Percentiles rank a stretch among this genome's conserved stretches.
These are phyloP conservation scores for Campylorhamphus procurvoides DNA, from an alignment of 2,113 vertebrate genomes.

Conservation along the genomic window DNA sequence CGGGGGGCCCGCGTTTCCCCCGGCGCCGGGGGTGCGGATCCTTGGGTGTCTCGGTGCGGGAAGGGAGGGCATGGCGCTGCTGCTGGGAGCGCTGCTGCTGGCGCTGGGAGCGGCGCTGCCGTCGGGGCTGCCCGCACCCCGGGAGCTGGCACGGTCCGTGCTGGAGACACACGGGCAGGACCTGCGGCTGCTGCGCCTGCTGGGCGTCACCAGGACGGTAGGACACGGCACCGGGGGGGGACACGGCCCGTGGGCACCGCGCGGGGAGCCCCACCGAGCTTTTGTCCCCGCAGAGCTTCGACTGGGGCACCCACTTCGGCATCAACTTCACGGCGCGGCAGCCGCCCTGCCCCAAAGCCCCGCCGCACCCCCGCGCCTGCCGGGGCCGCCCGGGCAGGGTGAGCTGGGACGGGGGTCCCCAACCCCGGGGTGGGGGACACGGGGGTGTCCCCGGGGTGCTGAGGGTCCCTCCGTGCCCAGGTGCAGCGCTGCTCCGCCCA, in stretches of 20 bases:
- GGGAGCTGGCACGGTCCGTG: background rate
- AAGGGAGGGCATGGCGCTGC: background rate
- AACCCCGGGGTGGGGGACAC: fast-evolving
- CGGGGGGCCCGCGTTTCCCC: background rate
- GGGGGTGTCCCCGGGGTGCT: background rate
- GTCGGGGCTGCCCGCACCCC: background rate
- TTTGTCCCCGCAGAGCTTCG: background rate
- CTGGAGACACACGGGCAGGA: constrained; percentile 44
- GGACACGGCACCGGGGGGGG: background rate
- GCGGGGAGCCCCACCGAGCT: background rate
- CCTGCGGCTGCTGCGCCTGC: constrained; percentile 41
- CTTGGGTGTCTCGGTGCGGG: no score
- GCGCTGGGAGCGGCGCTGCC: background rate
- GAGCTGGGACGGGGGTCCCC: background rate
- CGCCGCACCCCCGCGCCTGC: background rate
- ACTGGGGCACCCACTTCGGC: constrained; percentile 52
- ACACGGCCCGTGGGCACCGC: background rate
- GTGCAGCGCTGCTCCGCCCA: constrained; percentile 23
- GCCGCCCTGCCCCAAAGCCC: background rate
- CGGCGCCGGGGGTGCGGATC: background rate
- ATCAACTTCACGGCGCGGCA: constrained; percentile 55
- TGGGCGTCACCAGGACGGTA: constrained; percentile 30
- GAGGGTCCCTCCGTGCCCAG: background rate
- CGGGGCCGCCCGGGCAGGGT: constrained; percentile 10
- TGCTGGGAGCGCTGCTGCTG: background rate